Conservation (phyloP, 2,113 vertebrate species). For the Hyla sarda region DNA sequence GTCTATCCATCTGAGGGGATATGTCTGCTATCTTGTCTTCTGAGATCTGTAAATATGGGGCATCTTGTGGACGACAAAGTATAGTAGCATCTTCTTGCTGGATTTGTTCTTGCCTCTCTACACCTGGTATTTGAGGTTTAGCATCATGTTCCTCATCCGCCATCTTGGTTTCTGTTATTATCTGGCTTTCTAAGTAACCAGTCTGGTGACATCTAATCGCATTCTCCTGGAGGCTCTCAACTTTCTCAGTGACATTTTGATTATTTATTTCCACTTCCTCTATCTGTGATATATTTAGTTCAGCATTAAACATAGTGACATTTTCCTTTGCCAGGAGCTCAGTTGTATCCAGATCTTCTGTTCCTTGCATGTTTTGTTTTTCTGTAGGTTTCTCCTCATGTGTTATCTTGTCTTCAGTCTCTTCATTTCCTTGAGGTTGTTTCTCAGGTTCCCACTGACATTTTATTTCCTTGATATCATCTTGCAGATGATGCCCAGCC, state of each 20-base stretch:
- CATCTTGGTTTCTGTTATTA: neutral
- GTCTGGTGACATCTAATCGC: neutral
- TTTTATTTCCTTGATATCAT: neutral
- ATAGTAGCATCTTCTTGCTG: neutral
- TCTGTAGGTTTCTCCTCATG: neutral
- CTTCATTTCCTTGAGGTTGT: neutral
- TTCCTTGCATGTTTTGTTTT: too few species aligned
- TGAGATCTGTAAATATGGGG: neutral
- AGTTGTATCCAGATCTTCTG: neutral
- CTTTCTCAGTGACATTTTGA: neutral
- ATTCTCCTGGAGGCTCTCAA: neutral
- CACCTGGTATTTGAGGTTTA: neutral
- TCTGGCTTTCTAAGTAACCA: neutral
- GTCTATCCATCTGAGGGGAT: too few species aligned
- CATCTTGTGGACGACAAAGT: neutral
- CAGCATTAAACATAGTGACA: neutral
- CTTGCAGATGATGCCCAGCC: neutral
- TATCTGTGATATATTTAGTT: neutral
- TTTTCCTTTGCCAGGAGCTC: neutral
- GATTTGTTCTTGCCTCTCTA: neutral
- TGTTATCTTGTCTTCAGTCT: neutral
- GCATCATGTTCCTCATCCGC: neutral
- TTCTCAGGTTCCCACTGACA: neutral
- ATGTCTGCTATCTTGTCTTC: neutral
- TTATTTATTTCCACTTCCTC: neutral